phyloP scores from a whole-genome alignment of 2,888 invertebrate genomes.

The Idaea biselata region DNA sequence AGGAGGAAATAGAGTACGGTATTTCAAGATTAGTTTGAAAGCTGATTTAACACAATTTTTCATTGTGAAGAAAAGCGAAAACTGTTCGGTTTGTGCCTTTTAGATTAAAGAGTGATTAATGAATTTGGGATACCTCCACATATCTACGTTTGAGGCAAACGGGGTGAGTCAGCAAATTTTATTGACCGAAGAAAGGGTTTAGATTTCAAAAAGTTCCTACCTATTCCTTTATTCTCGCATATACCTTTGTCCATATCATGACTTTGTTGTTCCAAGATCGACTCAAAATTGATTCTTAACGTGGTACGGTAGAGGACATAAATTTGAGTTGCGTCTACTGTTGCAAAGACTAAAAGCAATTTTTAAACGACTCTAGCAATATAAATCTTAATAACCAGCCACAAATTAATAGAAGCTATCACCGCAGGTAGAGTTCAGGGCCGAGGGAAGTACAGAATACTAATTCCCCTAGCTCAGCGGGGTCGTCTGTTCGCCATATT shows the following conservation, averaged over 20 bases:
- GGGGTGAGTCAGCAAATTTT: neutral
- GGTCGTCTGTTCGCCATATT: constrained; percentile 57
- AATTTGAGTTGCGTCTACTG: neutral
- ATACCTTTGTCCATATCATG: neutral
- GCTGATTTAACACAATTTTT: neutral
- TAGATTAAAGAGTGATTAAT: constrained; percentile 9
- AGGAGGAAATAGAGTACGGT: neutral
- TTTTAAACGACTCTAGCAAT: constrained; percentile 5
- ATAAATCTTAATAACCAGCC: constrained; percentile 5
- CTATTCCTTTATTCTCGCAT: neutral
- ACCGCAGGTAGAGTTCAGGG: constrained; percentile 1
- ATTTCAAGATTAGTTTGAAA: neutral
- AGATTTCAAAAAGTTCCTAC: neutral
- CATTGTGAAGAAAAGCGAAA: neutral
- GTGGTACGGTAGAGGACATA: neutral
- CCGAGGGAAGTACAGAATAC: neutral
- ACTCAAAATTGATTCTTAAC: too few relatives aligned
- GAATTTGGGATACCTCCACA: neutral
- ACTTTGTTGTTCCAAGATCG: neutral
- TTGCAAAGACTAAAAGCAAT: constrained; percentile 9
- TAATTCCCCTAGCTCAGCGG: constrained; percentile 34
- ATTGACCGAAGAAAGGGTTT: neutral
- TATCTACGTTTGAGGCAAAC: neutral
- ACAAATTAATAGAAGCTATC: constrained; percentile 5
- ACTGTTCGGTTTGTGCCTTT: constrained; percentile 4